phyloP scores from a whole-genome alignment of 1,140 invertebrate genomes.

The Bombus soroeensis region DNA sequence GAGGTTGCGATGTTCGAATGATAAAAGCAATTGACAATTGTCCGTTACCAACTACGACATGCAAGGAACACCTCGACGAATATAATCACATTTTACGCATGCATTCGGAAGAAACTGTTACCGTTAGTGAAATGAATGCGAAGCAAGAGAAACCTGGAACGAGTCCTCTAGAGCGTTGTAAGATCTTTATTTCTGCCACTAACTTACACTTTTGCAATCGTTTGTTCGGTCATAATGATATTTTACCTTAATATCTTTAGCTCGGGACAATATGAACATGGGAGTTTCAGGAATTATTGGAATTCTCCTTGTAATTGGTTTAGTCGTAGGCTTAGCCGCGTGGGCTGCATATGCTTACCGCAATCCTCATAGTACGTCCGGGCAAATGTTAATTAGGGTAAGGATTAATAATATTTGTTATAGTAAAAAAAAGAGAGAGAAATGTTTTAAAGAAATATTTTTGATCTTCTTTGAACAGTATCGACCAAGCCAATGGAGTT shows the following conservation, averaged over 20 bases:
- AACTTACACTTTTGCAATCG: neutral
- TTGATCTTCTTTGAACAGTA: conserved; percentile 85
- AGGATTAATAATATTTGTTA: conserved; percentile 53
- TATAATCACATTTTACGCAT: conserved; percentile 58
- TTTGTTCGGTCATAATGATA: neutral
- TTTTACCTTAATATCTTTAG: conserved; percentile 51
- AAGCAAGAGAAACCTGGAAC: conserved; percentile 54
- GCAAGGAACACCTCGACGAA: conserved; percentile 49
- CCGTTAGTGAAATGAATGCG: conserved; percentile 55
- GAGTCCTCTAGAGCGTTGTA: conserved; percentile 72
- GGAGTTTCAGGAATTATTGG: conserved; percentile 86
- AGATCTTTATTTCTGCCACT: conserved; percentile 1
- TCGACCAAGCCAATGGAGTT: conserved; percentile 96
- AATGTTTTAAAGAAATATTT: neutral
- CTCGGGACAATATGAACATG: conserved; percentile 76
- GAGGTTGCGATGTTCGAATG: conserved; percentile 86
- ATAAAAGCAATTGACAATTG: conserved; percentile 80
- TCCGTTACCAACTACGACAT: conserved; percentile 68
- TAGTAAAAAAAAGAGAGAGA: neutral
- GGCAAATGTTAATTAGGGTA: conserved; percentile 98
- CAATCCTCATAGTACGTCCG: conserved; percentile 96
- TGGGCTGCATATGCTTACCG: conserved; percentile 97
- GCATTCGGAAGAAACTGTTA: conserved; percentile 68
- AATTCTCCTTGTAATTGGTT: conserved; percentile 85
- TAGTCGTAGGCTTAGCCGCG: conserved; percentile 85